Base-by-base conservation (phyloP, 2,113 vertebrate species). In the Hepsetus odoe region DNA sequence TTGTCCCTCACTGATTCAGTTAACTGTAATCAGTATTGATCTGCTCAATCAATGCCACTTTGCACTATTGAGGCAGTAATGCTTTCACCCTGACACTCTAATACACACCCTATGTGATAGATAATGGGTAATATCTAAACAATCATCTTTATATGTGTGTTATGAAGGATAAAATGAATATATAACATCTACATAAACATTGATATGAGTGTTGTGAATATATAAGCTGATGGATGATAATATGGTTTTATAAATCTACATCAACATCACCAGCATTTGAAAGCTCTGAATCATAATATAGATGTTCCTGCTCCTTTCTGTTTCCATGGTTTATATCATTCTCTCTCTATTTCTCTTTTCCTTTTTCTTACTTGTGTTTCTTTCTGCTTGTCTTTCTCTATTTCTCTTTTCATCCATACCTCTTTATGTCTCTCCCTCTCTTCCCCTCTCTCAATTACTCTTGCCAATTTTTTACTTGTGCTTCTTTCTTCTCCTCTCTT, bases 1-100 rank as follows among this genome's bases (percentile, higher is more conserved):
- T 78, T 70, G 76, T 78, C 30, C 42, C 67, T 67, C 59, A 10
- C 76, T 78, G 55, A 53, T 53, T 68, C 67, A 78, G 59, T 77
- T 69, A 77, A 40, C 33, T 77, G 56, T 71, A 62, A 78, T 55
- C 49, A 62, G 42, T 46, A 51, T 71, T 71, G 33, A 72, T 72
- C 68, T 51, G 42, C 61, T 64, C 61, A 78, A 78, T 64, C 69
- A 59, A 78, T 71, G 10, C 42, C 76, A 71, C 67, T 70, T 77
- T 20, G 40, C 30, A 72, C 69, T 53, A 70, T 22, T 40, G 20
- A 49, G 42, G 32, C 55, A 77, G 22, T 42, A 35, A 51, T 9
- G 12, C 38, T 6, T 69, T 24, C 42, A 40, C 40, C 40, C 28
- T 14, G 8, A 22, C 18, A 20, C 56, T 59, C 46, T 49, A 49